Evolutionary conservation across 2,113 vertebrate genomes (phyloP), one percentile per base, ranked within the genome.

Genomic region (Aleadryas rufinucha): DNA sequence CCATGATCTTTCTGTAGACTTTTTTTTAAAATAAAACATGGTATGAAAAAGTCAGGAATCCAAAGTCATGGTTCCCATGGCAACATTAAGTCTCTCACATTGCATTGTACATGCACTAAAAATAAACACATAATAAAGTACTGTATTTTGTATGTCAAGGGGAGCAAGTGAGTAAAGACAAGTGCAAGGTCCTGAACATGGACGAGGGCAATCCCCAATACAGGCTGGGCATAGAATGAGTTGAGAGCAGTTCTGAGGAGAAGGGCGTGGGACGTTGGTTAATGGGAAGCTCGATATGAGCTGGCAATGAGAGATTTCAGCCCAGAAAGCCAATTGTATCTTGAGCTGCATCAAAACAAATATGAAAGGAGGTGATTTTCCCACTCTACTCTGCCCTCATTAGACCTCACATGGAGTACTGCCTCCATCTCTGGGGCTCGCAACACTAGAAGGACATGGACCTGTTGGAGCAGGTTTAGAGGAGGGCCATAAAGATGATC

Each of bases 11-110:
- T 78, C 69, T 53, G 44, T 45, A 83, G 23, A 28, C 13, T 27
- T 76, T 86, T 65, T 56, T 88, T 68, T 24, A 31, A 4, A 69
- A 82, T 44, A 85, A 94, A 94, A 68, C 21, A 53, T 45, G 0
- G 1, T 53, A 31, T 41, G 14, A 92, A 91, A 92, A 95, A 91
- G 53, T 92, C 77, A 87, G 35, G 35, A 89, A 81, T 91, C 92
- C 91, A 92, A 94, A 97, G 91, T 89, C 91, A 82, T 39, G 23
- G 95, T 97, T 96, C 61, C 96, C 94, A 95, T 96, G 81, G 93
- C 69, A 97, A 97, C 94, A 68, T 89, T 91, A 89, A 92, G 60
- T 94, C 87, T 75, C 87, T 95, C 80, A 53, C 53, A 5, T 95
- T 96, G 77, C 65, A 76, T 91, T 94, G 87, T 89, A 87, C 74